Evolutionary conservation across 2,113 vertebrate species (phyloP), one percentile per base, ranked within the genome.

Genomic region (Collichthys lucidus): DNA sequence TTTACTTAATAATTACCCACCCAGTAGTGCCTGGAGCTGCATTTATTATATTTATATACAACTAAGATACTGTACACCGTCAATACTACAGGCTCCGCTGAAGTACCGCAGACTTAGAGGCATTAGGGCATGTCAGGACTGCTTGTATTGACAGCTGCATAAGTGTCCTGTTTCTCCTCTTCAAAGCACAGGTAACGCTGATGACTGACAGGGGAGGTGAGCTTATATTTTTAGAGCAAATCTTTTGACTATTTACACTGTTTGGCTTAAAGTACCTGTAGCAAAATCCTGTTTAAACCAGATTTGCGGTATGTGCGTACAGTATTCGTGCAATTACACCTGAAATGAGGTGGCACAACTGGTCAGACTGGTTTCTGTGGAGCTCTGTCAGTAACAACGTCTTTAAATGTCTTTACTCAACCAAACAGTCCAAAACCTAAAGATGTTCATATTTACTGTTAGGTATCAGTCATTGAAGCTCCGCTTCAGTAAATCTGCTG

Each of bases 361-460:
- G 80, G 80, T 76, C 67, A 1, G 4, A 66, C 77, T 77, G 57
- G 83, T 88, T 77, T 84, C 44, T 26, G 50, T 46, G 14, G 15
- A 60, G 62, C 63, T 42, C 2, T 75, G 24, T 9, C 11, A 14
- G 19, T 19, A 47, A 17, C 11, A 46, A 57, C 2, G 14, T 29
- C 24, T 29, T 49, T 17, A 47, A 15, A 15, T 60, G 44, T 59
- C 16, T n/a, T 60, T 49, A 49, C 44, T 73, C 11, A 3, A 35
- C 19, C 11, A 49, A 44, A 44, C 26, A 29, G 49, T 47, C 26
- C 9, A 11, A 56, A 52, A 47, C 53, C 12, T 4, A 52, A 52
- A 50, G 5, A 49, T 5, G 29, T 29, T 10, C 16, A 72, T 6
- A 22, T 52, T 60, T 73, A 59, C 3, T 59, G 7, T 46, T 0